Percentiles rank a stretch among this genome's conserved stretches.
Evolutionary conservation across 2,113 vertebrate genomes (phyloP).

Genomic region (Canis aureus): DNA sequence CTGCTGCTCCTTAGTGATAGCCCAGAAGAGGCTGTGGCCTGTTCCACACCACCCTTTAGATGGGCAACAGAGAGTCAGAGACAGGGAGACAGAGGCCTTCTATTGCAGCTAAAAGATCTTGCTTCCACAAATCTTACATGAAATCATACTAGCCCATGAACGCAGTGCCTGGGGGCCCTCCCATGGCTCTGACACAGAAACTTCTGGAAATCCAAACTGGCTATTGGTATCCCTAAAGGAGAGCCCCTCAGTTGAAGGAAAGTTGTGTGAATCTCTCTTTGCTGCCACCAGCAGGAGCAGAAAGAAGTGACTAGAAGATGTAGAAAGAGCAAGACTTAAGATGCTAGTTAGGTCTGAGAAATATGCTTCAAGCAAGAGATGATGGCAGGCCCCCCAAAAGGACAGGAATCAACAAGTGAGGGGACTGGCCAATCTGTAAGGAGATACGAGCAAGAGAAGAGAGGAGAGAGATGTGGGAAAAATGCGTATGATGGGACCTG

Average conservation of each 20-base stretch:
- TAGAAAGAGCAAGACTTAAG: neutral
- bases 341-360: neutral
- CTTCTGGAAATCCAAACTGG: neutral
- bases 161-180: neutral
- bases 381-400: fast-evolving
- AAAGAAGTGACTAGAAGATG: neutral
- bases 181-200: neutral
- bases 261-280: neutral
- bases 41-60: neutral
- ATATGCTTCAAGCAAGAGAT: neutral
- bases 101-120: neutral
- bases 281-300: neutral
- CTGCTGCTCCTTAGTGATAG: neutral
- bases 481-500: neutral
- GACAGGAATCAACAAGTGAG: neutral
- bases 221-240: too few species aligned
- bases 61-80: neutral
- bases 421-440: neutral
- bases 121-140: neutral
- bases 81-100: neutral
- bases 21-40: neutral
- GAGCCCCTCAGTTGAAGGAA: neutral
- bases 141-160: neutral
- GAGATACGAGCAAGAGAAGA: neutral
- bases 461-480: neutral